Evolutionary conservation across 2,797 vertebrate species (phyloP).

Genomic region (Schizothorax lantsangensis): DNA sequence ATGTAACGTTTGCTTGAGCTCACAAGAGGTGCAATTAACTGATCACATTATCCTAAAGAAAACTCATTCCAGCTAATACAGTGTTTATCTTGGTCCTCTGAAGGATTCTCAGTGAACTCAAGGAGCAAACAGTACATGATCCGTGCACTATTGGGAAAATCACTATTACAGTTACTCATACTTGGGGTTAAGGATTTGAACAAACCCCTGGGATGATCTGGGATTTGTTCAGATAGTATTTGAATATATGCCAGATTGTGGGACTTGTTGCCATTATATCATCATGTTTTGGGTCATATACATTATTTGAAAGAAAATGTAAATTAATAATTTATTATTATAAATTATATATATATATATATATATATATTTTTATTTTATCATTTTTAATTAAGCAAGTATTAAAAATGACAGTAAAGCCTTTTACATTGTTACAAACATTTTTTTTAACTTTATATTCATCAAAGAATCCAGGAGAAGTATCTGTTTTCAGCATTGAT

Average conservation of each 20-base stretch:
- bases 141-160: neutral
- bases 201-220: conserved; percentile 13
- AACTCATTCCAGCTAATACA: conserved; percentile 32
- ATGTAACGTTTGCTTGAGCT: conserved; percentile 40
- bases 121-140: conserved; percentile 11
- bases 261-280: neutral
- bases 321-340: neutral
- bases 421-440: neutral
- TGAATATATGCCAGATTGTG: neutral
- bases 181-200: conserved; percentile 25
- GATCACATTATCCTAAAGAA: conserved; percentile 35
- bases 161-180: conserved; percentile 1
- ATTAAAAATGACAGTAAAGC: too few species aligned
- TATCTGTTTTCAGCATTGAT: neutral
- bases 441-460: neutral
- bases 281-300: neutral
- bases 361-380: too few species aligned
- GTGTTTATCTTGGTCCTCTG: conserved; percentile 36
- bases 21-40: conserved; percentile 9
- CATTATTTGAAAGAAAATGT: neutral
- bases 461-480: neutral
- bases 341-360: too few species aligned
- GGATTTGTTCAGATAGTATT: neutral
- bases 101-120: conserved; percentile 9
- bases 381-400: too few species aligned